Conservation (phyloP, 1,140 invertebrate genomes). For the Drosophila auraria region DNA sequence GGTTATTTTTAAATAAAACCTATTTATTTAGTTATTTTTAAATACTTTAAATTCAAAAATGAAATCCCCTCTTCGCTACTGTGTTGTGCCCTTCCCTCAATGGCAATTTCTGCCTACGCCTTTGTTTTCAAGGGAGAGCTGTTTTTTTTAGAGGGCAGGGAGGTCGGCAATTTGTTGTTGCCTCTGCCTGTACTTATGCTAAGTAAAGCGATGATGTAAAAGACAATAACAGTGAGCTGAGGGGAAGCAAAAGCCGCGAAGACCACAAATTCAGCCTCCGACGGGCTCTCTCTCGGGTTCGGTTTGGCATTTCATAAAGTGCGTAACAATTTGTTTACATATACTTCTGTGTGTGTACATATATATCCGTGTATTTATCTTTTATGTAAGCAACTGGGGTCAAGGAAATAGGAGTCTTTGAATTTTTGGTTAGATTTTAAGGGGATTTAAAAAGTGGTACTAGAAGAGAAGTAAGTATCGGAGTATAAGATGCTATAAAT, state of each 20-base stretch:
- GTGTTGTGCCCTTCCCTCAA: not conserved
- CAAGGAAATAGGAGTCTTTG: not conserved
- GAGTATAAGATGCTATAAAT: too few relatives aligned
- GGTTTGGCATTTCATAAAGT: constrained; percentile 75
- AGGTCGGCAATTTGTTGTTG: constrained; percentile 70
- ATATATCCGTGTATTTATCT: constrained; percentile 38
- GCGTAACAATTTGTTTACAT: constrained; percentile 74
- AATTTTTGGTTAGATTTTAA: not conserved
- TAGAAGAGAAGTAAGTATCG: not conserved
- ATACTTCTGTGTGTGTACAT: constrained; percentile 50
- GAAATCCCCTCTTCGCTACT: not conserved
- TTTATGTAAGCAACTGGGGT: constrained; percentile 8
- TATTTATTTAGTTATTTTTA: too few relatives aligned
- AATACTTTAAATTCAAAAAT: too few relatives aligned
- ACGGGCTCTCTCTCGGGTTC: constrained; percentile 17
- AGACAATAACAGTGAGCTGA: constrained; percentile 65
- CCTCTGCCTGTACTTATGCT: constrained; percentile 75
- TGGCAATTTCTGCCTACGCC: not conserved
- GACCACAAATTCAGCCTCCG: constrained; percentile 69
- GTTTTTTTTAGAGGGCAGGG: not conserved
- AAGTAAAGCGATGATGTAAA: constrained; percentile 83
- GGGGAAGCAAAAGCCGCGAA: constrained; percentile 52
- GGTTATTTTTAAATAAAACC: too few relatives aligned
- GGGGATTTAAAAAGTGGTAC: not conserved
- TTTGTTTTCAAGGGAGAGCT: not conserved